Evolutionary conservation across 2,113 vertebrate genomes (phyloP), one percentile per base, ranked within the genome.

Genomic region (Zosterops borbonicus): DNA sequence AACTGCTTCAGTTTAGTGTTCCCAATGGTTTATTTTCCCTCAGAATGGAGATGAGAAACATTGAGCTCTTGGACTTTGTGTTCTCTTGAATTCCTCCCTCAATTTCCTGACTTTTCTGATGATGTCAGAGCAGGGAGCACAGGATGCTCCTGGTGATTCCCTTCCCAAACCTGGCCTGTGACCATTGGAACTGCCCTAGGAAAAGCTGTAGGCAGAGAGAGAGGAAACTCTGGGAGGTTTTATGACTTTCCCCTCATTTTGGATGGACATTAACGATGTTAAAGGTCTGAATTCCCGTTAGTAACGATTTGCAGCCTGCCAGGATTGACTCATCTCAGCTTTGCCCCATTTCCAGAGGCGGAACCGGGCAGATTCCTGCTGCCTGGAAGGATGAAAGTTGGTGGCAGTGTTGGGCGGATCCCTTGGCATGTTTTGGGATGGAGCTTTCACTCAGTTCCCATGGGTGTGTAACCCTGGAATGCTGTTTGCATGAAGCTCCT

Each of bases 181-280:
- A 23, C n/a, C 28, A 2, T 2, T 42, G 58, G n/a, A 25, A 4
- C 1, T 79, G 35, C 58, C 35, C 41, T 3, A 11, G 9, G 67
- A 37, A 9, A 63, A 16, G n/a, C 12, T 0, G 0, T 1, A 11
- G 15, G 41, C 31, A 17, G 39, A 18, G 44, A 14, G 12, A 16
- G 49, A 35, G 49, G 25, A 55, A 29, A 17, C 25, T 71, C 25
- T 0, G 2, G 11, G 12, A 3, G 9, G 1, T 5, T 73, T 65
- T 46, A 16, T 24, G 23, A 5, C 47, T 70, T 49, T 23, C 7
- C 13, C 31, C 28, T 50, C 19, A 9, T 1, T 83, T 83, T 15
- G 5, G 28, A 2, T 1, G 56, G 14, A 4, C 10, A 2, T 41
- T 39, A 12, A 35, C 5, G 13, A n/a, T 23, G 10, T 33, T 12